phyloP scores from a whole-genome alignment of 2,113 vertebrate species.

The Pampusana beccarii region DNA sequence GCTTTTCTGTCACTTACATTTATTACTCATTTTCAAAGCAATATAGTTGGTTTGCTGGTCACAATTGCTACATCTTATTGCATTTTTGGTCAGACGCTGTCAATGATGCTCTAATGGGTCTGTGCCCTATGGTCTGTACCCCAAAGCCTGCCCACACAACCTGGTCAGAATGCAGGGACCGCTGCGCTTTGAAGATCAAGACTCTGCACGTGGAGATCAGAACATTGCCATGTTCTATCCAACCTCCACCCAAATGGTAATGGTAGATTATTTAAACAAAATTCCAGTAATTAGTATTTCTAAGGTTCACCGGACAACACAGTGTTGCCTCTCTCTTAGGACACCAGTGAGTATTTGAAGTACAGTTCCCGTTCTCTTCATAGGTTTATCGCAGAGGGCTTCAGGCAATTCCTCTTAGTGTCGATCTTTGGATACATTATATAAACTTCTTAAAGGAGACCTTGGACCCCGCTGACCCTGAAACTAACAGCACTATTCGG shows the following conservation, averaged over 20 bases:
- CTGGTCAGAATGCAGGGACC: conserved; percentile 88
- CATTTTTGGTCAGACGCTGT: conserved; percentile 90
- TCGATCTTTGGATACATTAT: conserved; percentile 98
- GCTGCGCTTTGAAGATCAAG: conserved; percentile 90
- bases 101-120: conserved; percentile 89
- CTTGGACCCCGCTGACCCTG: conserved; percentile 85
- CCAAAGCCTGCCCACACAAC: conserved; percentile 89
- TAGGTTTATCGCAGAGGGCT: conserved; percentile 97
- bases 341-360: conserved; percentile 70
- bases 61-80: conserved; percentile 87
- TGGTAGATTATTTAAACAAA: conserved; percentile 91
- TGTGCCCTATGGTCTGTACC: conserved; percentile 91
- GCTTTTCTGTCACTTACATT: conserved; percentile 84
- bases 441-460: conserved; percentile 96
- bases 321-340: conserved; percentile 82
- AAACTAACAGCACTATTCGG: conserved; percentile 87
- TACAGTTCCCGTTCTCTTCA: conserved; percentile 76
- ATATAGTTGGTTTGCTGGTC: conserved; percentile 85
- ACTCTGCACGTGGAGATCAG: conserved; percentile 89
- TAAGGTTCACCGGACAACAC: conserved; percentile 86
- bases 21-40: conserved; percentile 80
- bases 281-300: conserved; percentile 85
- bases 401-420: conserved; percentile 97
- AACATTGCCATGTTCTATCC: conserved; percentile 91
- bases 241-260: conserved; percentile 91